Evolutionary conservation across 2,113 vertebrate species (phyloP).

Genomic region (Pluvianellus socialis): DNA sequence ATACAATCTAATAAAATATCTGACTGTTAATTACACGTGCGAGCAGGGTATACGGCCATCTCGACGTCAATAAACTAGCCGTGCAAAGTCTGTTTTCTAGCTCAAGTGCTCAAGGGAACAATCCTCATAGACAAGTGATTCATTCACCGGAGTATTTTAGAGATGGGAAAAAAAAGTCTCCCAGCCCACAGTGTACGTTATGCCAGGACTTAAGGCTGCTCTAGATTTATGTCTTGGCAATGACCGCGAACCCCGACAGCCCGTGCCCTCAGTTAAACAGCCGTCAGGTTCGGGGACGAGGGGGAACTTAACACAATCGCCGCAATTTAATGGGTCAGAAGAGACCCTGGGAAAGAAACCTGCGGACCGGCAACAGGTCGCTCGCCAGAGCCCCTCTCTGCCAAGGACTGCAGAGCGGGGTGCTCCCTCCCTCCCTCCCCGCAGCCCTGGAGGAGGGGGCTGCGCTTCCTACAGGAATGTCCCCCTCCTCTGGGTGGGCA

Average conservation of each 20-base stretch:
- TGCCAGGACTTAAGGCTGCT: background rate
- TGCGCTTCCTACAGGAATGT: background rate
- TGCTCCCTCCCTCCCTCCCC: background rate
- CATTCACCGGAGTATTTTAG: constrained; percentile 4
- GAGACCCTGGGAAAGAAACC: background rate
- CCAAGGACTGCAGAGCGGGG: background rate
- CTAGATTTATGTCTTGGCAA: background rate
- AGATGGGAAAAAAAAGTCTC: background rate
- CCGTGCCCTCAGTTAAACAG: background rate
- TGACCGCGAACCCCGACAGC: background rate
- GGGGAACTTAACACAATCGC: background rate
- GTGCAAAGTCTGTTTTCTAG: constrained; percentile 31
- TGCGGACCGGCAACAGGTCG: background rate
- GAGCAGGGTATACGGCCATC: background rate
- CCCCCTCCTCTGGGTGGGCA: background rate
- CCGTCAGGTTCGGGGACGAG: accelerated
- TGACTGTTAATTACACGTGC: background rate
- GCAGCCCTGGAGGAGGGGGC: too few species aligned
- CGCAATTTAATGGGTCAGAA: background rate
- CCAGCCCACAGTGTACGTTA: background rate
- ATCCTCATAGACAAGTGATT: constrained; percentile 35
- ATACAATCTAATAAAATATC: constrained; percentile 33
- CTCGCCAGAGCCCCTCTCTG: background rate
- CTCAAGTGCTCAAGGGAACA: constrained; percentile 45
- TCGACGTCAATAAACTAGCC: constrained; percentile 21